Evolutionary conservation across 2,888 invertebrate species (phyloP), one percentile per base, ranked within the genome.

Genomic region (Acrocyrtus sp.): DNA sequence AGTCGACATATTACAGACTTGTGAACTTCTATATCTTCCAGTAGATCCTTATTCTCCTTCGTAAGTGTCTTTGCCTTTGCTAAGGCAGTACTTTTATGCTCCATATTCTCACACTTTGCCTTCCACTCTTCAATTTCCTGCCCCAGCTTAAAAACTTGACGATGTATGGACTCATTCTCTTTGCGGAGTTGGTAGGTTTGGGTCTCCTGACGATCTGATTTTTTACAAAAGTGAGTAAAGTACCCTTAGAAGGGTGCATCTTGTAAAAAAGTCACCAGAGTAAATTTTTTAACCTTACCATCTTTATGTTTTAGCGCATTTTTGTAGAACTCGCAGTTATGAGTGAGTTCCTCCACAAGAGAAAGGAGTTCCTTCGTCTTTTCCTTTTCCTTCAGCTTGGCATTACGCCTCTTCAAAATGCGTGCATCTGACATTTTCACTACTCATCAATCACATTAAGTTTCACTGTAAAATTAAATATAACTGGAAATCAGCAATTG

Each of bases 1-100:
- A 81, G 75, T 6, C 81, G 58, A 2, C 68, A 66, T 12, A 81
- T 68, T 2, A 81, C 78, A 8, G 79, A 77, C 56, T 80, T 80
- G 10, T 75, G 60, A 1, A 80, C 78, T 19, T 80, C 80, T 5
- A 77, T 54, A 63, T 81, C 81, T 26, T 79, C 78, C 10, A 61
- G 62, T 26, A 81, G 45, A 21, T 63, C 61, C 8, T 43, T 53
- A 57, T 80, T 81, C 58, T 81, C 78, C 29, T 72, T 79, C 0
- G 56, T 53, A n/a, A 80, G 27, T 2, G 51, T 19, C 51, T 76
- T 77, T 3, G 74, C 62, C 60, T 75, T 78, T 0, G 74, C 41
- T n/a, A 75, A 50, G 2, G 66, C 50, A 2, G 66, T 67, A 53
- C 72, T 78, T 39, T 76, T 74, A 50, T 69, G 72, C 68, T 75